Conservation (phyloP, 2,797 vertebrate species). For the Lophius americanus region DNA sequence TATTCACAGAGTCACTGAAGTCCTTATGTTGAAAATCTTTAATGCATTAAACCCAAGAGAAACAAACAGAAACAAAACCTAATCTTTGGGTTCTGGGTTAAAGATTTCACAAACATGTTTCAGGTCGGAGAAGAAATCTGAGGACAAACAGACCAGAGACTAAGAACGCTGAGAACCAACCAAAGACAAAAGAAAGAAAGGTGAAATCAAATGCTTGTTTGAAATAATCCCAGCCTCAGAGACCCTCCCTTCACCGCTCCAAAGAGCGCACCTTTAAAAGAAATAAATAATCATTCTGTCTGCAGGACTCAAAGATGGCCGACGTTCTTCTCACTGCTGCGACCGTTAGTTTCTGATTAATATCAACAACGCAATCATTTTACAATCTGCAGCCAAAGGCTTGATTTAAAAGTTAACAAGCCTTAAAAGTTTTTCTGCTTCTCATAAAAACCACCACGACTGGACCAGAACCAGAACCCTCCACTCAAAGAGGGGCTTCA, state of each 20-base stretch:
- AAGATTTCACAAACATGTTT: conserved; percentile 75
- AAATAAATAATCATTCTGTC: conserved; percentile 81
- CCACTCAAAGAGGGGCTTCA: conserved; percentile 49
- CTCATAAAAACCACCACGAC: conserved; percentile 54
- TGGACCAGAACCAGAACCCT: conserved; percentile 38
- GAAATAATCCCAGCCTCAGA: conserved; percentile 67
- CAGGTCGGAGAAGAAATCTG: conserved; percentile 74
- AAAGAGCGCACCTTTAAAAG: conserved; percentile 74
- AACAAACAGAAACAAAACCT: conserved; percentile 43
- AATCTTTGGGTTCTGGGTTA: conserved; percentile 83
- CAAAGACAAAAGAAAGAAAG: conserved; percentile 69
- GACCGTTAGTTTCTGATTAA: conserved; percentile 72
- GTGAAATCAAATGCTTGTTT: conserved; percentile 57
- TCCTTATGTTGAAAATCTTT: conserved; percentile 76
- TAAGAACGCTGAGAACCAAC: conserved; percentile 70
- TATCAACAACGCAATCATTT: conserved; percentile 54
- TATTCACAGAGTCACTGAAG: conserved; percentile 12
- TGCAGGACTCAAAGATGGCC: conserved; percentile 50
- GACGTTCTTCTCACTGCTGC: conserved; percentile 56
- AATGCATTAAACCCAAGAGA: conserved; percentile 73
- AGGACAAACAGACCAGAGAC: conserved; percentile 55
- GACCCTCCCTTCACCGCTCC: conserved; percentile 77
- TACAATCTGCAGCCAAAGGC: conserved; percentile 56
- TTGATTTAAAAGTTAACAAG: conserved; percentile 63
- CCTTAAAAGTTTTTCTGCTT: conserved; percentile 56